Base-by-base conservation (phyloP, 2,113 vertebrate genomes). In the Aramus guarauna region DNA sequence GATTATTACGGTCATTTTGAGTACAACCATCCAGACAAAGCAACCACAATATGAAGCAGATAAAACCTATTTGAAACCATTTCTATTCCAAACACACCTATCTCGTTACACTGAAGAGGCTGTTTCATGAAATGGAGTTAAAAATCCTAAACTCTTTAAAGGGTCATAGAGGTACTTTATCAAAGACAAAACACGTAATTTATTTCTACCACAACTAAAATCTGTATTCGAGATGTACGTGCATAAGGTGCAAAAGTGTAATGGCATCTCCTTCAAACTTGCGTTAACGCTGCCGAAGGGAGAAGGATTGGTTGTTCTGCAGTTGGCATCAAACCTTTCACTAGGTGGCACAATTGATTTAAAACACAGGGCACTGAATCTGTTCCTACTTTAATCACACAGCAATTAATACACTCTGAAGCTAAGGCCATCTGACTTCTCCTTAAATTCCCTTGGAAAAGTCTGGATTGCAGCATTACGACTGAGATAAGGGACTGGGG, bases 331-430 rank as follows among this genome's bases (percentile, higher is more conserved):
- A n/a, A 55, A 37, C 2, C 30, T 66, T 92, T 94, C 96, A 96
- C 96, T 93, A 96, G 95, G 71, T 97, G 96, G 96, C 97, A 97
- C 47, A 94, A 89, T 29, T 71, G 87, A 91, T 93, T 78, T 92
- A 56, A 48, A 94, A 27, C 78, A 62, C 13, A 55, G 84, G 18
- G 10, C 27, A 30, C 48, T 18, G 75, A 41, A n/a, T 50, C 69
- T 48, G 30, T 59, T 79, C 37, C 66, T 47, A 11, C 62, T 68
- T 85, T 9, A 41, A 76, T 22, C 88, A 73, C 32, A 23, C 20
- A 63, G 37, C 59, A 74, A 67, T 17, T 55, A 69, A 55, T 23
- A 75, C 47, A 41, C 21, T 52, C 37, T 19, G 37, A 55, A 84
- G 67, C 60, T 59, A 36, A 88, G 41, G 80, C 22, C 55, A 67